Evolutionary conservation across 2,113 vertebrate genomes (phyloP), one percentile per base, ranked within the genome.

Genomic region (Pygoscelis adeliae): DNA sequence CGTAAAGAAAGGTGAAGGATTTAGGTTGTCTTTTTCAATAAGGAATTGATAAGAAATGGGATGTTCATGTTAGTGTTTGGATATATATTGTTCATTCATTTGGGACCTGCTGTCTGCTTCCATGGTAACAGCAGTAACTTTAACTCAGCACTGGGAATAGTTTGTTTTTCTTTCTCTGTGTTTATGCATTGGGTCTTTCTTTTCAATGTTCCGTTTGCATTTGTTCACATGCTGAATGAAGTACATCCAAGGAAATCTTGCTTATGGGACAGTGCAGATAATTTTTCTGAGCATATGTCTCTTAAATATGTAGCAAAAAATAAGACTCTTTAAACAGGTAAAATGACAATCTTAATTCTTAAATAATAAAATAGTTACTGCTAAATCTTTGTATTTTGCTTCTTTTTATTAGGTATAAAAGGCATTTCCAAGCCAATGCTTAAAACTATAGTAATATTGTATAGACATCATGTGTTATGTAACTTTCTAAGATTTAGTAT

Each of bases 121-220:
- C 89, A 92, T 96, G 86, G 96, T 91, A 97, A 98, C 97, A 91
- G 69, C 80, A 93, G 97, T 96, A 97, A 97, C 69, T 96, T 97
- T 93, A 98, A 93, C 96, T 96, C 74, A 93, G 92, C 96, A 23
- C 52, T 98, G 97, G 96, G 96, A 94, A 92, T 96, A 95, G 71
- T 78, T 85, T 81, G 21, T 15, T 97, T 95, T 93, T 87, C 47
- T 56, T 87, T 93, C 67, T 81, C 21, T 50, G 14, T 25, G 4
- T 61, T 90, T 69, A 40, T 90, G 49, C 46, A 42, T 80, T 16
- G 34, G 72, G 20, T 70, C n/a, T 81, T 87, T 47, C 56, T 67
- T 84, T 83, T 78, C 59, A 83, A 55, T n/a, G 13, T 65, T 73
- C 34, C 12, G 0, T 93, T 67, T 87, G 38, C 67, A 30, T 78